Evolutionary conservation across 2,113 vertebrate genomes (phyloP).

Genomic region (Excalfactoria chinensis): DNA sequence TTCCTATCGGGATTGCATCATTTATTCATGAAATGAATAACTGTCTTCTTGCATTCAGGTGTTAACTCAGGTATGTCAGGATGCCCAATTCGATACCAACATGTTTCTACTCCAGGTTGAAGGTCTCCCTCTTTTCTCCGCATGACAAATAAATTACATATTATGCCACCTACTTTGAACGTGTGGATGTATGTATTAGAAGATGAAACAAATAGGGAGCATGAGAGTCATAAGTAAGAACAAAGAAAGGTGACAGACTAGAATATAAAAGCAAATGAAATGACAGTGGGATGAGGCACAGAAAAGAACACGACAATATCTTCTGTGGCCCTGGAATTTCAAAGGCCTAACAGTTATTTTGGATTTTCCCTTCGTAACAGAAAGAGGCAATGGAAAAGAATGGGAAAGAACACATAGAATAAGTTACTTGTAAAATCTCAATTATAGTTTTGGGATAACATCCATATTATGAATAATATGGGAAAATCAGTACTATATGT

Average conservation of each 20-base stretch:
- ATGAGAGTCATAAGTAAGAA: neutral
- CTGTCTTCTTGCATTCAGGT: neutral
- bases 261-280: neutral
- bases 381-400: neutral
- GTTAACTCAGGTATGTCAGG: neutral
- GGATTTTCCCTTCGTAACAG: neutral
- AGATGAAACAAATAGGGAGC: neutral
- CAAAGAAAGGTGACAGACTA: neutral
- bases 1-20: neutral
- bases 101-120: neutral
- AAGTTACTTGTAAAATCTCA: slow-evolving; percentile 24
- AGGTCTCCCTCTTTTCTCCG: neutral
- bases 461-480: neutral
- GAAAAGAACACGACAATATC: neutral
- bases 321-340: neutral
- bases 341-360: neutral
- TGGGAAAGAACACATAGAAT: slow-evolving; percentile 3
- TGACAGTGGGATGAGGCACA: neutral
- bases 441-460: neutral
- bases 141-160: neutral
- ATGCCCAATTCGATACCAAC: neutral
- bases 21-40: neutral
- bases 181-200: accelerated
- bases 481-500: neutral
- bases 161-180: neutral